Conservation (phyloP, 92 coral and sea anemone genomes). For the Epizoanthus fatuus region DNA sequence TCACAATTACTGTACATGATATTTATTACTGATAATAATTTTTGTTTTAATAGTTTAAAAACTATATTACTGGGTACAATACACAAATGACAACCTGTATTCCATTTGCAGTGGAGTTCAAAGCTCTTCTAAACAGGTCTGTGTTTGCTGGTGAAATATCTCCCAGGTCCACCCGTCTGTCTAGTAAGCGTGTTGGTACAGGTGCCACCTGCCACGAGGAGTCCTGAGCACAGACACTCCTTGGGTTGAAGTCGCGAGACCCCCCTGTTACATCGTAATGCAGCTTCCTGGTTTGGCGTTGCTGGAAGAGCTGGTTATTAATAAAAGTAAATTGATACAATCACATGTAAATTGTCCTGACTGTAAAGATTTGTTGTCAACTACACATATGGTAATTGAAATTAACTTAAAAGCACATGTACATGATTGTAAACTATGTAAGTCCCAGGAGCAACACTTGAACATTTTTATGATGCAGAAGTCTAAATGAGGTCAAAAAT, state of each 20-base stretch:
- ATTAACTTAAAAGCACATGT: too few relatives aligned
- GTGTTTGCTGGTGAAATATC: constrained; percentile 90
- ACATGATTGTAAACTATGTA: too few relatives aligned
- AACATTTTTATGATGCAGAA: too few relatives aligned
- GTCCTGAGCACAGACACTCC: constrained; percentile 51
- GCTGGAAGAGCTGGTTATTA: constrained; percentile 56
- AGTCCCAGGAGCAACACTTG: too few relatives aligned
- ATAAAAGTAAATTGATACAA: background rate
- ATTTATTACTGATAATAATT: too few relatives aligned
- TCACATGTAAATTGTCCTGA: background rate
- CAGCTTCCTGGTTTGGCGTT: constrained; percentile 70
- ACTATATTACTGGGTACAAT: too few relatives aligned
- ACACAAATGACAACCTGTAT: constrained; percentile 69
- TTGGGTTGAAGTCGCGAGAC: constrained; percentile 60
- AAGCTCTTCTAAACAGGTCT: constrained; percentile 72
- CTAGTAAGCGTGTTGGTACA: constrained; percentile 69
- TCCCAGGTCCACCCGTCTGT: constrained; percentile 81
- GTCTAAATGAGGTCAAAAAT: too few relatives aligned
- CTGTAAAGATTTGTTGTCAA: background rate
- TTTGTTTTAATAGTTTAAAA: too few relatives aligned
- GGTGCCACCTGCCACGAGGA: constrained; percentile 73
- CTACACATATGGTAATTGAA: too few relatives aligned
- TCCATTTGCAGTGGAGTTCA: constrained; percentile 88
- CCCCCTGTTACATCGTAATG: constrained; percentile 61
- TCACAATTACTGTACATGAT: too few relatives aligned